These are phyloP conservation scores for Spilarctia lutea DNA, from an alignment of 2,888 invertebrate genomes.

Conservation along the genomic window DNA sequence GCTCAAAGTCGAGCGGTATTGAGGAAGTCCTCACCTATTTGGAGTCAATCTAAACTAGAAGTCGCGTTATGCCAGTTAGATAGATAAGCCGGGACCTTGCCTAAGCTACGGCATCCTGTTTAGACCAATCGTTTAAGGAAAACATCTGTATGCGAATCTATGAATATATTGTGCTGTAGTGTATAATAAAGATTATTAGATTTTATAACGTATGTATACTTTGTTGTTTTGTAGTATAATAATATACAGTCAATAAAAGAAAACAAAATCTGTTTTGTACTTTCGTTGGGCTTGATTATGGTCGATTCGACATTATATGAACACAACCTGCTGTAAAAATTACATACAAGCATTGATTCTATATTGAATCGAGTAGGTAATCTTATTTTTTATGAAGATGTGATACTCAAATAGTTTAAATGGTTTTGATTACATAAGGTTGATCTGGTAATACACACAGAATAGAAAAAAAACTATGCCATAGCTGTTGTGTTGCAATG, in stretches of 20 bases:
- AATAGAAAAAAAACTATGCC: no score
- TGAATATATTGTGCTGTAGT: not conserved
- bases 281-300: not conserved
- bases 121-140: slow-evolving; percentile 41
- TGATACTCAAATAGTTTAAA: no score
- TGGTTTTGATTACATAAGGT: no score
- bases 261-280: not conserved
- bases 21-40: slow-evolving; percentile 53
- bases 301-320: not conserved
- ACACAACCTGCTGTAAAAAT: not conserved
- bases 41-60: slow-evolving; percentile 34
- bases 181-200: not conserved
- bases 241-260: not conserved
- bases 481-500: no score
- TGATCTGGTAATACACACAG: no score
- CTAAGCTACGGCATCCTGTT: slow-evolving; percentile 66
- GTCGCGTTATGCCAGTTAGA: slow-evolving; percentile 30
- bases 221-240: not conserved
- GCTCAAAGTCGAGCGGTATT: not conserved
- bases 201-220: not conserved
- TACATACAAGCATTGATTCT: not conserved
- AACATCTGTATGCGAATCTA: slow-evolving; percentile 28
- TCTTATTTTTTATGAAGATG: no score
- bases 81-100: slow-evolving; percentile 47
- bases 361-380: no score